Conservation (phyloP, 2,113 vertebrate species). For the Terrapene triunguis region DNA sequence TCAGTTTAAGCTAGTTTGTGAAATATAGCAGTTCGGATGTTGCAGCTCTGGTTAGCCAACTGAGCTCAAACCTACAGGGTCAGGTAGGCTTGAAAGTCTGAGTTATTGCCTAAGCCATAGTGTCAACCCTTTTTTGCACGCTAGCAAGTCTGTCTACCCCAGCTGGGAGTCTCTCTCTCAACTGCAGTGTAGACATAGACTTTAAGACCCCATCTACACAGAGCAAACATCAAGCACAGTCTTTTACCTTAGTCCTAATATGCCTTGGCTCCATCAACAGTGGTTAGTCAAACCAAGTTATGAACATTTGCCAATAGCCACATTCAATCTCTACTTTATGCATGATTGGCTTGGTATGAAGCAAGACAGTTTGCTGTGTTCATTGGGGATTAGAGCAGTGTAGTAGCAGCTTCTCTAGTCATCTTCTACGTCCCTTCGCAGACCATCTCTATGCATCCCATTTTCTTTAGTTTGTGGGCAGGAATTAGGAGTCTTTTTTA, state of each 20-base stretch:
- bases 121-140: neutral
- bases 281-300: slow-evolving; percentile 12
- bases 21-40: neutral
- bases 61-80: neutral
- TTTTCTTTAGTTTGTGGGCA: slow-evolving; percentile 12
- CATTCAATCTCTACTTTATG: slow-evolving; percentile 20
- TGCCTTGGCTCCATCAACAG: neutral
- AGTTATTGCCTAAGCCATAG: neutral
- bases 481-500: slow-evolving; percentile 35
- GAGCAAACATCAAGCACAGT: neutral
- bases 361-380: neutral
- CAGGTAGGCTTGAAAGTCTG: neutral
- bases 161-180: neutral
- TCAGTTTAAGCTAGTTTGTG: neutral
- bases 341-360: neutral
- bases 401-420: neutral
- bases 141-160: neutral
- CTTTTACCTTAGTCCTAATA: slow-evolving; percentile 37
- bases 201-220: slow-evolving; percentile 12
- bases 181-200: neutral
- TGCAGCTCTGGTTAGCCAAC: neutral
- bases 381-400: slow-evolving; percentile 9
- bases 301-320: slow-evolving; percentile 47
- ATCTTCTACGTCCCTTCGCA: slow-evolving; percentile 22
- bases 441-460: neutral